phyloP scores from a whole-genome alignment of 2,888 invertebrate genomes.

The Linyphia triangularis region DNA sequence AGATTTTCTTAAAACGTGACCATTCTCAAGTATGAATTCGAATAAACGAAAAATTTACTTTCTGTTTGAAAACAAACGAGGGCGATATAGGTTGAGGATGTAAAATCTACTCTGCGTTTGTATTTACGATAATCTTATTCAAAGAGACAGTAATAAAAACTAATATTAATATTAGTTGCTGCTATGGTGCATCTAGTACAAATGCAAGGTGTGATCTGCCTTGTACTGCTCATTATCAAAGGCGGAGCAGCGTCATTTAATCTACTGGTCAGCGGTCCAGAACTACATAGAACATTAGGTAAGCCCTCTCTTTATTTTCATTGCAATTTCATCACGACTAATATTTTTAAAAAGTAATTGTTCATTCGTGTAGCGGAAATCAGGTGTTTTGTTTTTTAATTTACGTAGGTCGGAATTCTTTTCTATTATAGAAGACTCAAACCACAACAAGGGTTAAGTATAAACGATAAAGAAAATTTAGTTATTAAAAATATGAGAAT shows the following conservation, averaged over 20 bases:
- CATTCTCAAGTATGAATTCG: not conserved
- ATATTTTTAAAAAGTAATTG: too few species aligned
- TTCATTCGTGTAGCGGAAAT: too few species aligned
- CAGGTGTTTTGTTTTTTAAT: too few species aligned
- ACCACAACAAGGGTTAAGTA: too few species aligned
- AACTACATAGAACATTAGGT: slow-evolving; percentile 65
- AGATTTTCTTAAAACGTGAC: not conserved
- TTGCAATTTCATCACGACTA: too few species aligned
- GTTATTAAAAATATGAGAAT: too few species aligned
- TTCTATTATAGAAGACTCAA: too few species aligned
- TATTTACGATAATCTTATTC: not conserved
- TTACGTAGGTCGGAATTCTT: too few species aligned
- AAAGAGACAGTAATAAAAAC: not conserved
- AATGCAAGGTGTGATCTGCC: not conserved
- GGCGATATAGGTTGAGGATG: not conserved
- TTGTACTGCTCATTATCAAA: not conserved
- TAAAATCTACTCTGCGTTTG: not conserved
- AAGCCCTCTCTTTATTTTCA: not conserved
- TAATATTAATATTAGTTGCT: not conserved
- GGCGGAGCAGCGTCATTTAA: slow-evolving; percentile 48
- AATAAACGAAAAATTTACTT: not conserved
- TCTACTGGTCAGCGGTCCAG: slow-evolving; percentile 50
- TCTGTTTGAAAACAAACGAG: not conserved
- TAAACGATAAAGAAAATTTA: too few species aligned
- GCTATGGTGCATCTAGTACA: not conserved